phyloP scores from a whole-genome alignment of 2,888 invertebrate genomes.

The Catotricha subobsoleta region DNA sequence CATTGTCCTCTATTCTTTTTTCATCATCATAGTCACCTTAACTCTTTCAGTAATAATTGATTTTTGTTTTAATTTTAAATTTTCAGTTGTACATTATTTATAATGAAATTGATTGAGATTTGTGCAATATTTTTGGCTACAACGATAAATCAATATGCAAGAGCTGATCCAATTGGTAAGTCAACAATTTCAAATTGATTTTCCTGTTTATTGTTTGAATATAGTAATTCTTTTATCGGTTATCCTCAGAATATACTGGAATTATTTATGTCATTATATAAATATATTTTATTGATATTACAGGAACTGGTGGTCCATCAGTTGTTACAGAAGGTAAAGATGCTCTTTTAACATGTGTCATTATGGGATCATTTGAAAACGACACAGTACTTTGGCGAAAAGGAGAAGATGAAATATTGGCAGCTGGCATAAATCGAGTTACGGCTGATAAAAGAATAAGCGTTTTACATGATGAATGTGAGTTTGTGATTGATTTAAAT shows the following conservation, averaged over 20 bases:
- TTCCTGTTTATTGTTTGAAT: neutral
- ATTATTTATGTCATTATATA: neutral
- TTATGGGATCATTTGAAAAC: constrained; percentile 36
- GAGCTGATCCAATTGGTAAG: constrained; percentile 15
- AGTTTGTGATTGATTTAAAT: constrained; percentile 19
- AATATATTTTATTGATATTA: neutral
- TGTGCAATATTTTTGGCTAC: neutral
- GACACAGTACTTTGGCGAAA: constrained; percentile 63
- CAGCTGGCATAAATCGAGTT: constrained; percentile 56
- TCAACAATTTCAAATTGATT: neutral
- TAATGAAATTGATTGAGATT: constrained; percentile 1
- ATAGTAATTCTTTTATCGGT: neutral
- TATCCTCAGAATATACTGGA: neutral
- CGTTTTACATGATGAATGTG: constrained; percentile 61
- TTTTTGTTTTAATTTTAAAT: neutral
- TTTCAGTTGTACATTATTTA: neutral
- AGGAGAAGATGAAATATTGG: constrained; percentile 48
- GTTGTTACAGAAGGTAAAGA: constrained; percentile 51
- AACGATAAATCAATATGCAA: constrained; percentile 15
- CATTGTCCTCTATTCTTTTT: neutral
- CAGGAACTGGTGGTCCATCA: constrained; percentile 27
- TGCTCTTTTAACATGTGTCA: constrained; percentile 64
- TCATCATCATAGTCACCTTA: too few relatives aligned
- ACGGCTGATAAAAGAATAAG: constrained; percentile 54
- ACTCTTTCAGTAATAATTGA: too few relatives aligned